Base-by-base conservation (phyloP, 2,888 invertebrate species). In the Lithophane semibrunnea region DNA sequence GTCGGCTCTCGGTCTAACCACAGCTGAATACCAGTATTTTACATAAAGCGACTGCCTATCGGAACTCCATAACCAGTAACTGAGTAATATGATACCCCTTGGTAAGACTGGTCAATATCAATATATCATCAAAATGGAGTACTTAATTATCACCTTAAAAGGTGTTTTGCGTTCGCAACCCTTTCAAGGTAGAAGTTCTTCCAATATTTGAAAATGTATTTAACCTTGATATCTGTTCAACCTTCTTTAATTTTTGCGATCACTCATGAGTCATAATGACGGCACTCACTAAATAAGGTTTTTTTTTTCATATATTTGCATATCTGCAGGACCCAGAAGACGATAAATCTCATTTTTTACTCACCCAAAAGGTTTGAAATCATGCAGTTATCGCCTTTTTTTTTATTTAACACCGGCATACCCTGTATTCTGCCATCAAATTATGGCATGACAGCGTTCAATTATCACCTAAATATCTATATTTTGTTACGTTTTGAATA, bases 401-500 rank as follows among this genome's bases (percentile, higher is more conserved):
- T 65, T 74, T 80, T 75, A 29, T 47, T 61, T 64, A 56, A 18
- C 16, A 61, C 52, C 1, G 29, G n/a, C 69, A 42, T 58, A 56
- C 52, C n/a, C 18, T 18, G 21, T 61, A 61, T 75, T 75, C 64
- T 69, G 58, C 56, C 16, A 63, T 52, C 52, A 81, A 75, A 77
- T 77, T 74, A 85, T 73, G 44, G 63, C 58, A 21, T 68, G 75
- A 71, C 82, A 58, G 66, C 72, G 58, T 65, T 72, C 77, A 65
- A 73, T 84, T 80, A 83, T 64, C 72, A 68, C 74, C 73, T 80
- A 71, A 79, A 84, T 74, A 73, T 52, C 72, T 70, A 79, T 80
- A 82, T 84, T 84, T 75, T 75, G 70, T 84, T 73, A 75, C 73
- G 68, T 75, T 79, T 75, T 79, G 79, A 86, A 86, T 86, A 86